Evolutionary conservation across 2,888 invertebrate genomes (phyloP), one percentile per base, ranked within the genome.

Genomic region (Orchestes rusci): DNA sequence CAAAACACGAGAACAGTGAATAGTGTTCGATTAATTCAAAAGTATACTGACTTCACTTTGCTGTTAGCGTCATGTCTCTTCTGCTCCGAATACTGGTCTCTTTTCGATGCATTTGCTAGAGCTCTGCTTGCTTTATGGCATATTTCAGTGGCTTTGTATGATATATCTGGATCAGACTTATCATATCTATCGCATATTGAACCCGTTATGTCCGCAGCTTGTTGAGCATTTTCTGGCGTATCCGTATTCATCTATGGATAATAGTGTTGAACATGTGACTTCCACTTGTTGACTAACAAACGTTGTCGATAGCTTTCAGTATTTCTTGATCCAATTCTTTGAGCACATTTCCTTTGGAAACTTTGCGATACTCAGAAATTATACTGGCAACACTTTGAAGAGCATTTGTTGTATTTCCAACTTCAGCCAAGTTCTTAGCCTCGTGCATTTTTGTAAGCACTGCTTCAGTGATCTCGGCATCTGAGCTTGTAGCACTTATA

Each of bases 121-220:
- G 45, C 20, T 33, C 20, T 4, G 8, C 41, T 43, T 5, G 53
- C 45, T 10, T 48, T 40, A 16, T 39, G 31, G 35, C 56, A 56
- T n/a, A 56, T 18, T 7, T 20, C 41, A 5, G 52, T 41, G 13
- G 44, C 39, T 19, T 41, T 18, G 2, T 20, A 19, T 3, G 54
- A 47, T 16, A 55, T 41, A 12, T 52, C 36, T 3, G 55, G 53
- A 44, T 53, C 45, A 8, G 53, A 48, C 19, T 39, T 40, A 8
- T 18, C 5, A n/a, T 48, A 32, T 8, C 31, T 33, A 7, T 42
- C 34, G 3, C 43, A 31, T 27, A 54, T 45, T 44, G 51, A 45
- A 5, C 40, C 17, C 5, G 50, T 20, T 4, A 50, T 31, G 7
- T 42, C 37, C 3, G 43, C 32, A 12, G 43, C 37, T 41, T 54